Conservation (phyloP, 2,113 vertebrate species). For the Melanotaenia duboulayi region DNA sequence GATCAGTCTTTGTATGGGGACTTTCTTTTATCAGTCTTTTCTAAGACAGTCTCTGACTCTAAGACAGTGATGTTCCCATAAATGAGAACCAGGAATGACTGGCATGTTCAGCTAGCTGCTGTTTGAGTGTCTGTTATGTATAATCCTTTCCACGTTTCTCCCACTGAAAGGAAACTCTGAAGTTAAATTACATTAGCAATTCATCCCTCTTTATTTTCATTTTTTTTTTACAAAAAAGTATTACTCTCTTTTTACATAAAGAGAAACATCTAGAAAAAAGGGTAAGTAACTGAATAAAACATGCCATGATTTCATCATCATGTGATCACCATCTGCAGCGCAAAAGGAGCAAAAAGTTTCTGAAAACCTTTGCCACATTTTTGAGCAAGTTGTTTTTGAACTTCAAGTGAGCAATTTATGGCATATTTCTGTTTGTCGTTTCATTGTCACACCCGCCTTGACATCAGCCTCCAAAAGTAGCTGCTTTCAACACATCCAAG, state of each 20-base stretch:
- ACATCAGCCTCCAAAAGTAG: background rate
- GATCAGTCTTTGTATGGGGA: background rate
- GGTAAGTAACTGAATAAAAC: background rate
- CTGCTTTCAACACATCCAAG: background rate
- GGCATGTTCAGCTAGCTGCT: background rate
- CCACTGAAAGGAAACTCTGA: slow-evolving; percentile 6
- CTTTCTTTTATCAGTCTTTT: slow-evolving; percentile 8
- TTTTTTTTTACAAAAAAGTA: too few relatives aligned
- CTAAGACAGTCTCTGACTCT: slow-evolving; percentile 8
- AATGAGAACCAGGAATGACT: background rate
- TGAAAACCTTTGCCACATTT: background rate
- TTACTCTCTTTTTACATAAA: background rate
- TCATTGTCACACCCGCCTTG: background rate
- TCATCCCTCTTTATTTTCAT: slow-evolving; percentile 12
- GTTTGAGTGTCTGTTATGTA: slow-evolving; percentile 19
- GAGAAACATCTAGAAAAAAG: background rate
- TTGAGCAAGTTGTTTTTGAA: background rate
- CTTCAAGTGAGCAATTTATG: background rate
- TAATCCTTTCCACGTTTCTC: background rate
- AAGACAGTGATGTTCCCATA: background rate
- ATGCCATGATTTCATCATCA: background rate
- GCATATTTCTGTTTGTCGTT: background rate
- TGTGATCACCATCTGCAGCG: background rate
- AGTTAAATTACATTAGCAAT: slow-evolving; percentile 28
- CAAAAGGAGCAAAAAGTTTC: background rate